Conservation (phyloP, 2,113 vertebrate genomes). For the Cercocebus atys region DNA sequence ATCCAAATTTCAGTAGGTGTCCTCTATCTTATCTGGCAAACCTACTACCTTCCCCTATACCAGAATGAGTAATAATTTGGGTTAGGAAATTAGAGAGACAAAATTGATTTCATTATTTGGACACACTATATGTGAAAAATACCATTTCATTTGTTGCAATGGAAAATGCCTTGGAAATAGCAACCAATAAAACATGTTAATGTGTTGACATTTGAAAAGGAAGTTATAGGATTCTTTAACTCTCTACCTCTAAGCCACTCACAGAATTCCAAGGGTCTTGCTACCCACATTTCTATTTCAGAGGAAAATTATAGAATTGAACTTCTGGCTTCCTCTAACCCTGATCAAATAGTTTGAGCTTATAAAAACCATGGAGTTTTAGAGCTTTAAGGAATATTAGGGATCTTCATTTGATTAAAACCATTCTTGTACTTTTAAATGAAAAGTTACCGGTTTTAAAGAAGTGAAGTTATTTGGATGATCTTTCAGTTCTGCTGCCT, state of each 20-base stretch:
- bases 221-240: not conserved
- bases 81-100: not conserved
- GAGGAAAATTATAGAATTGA: not conserved
- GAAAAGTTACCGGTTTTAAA: constrained; percentile 36
- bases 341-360: constrained; percentile 52
- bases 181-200: not conserved
- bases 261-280: not conserved
- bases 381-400: constrained; percentile 55
- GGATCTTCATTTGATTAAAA: constrained; percentile 76
- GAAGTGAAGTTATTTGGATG: constrained; percentile 63
- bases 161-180: not conserved
- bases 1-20: not conserved
- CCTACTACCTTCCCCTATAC: not conserved
- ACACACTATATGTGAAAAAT: not conserved
- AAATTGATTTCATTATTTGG: not conserved
- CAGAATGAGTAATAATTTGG: constrained; percentile 2
- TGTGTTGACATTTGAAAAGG: not conserved
- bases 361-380: constrained; percentile 27
- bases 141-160: not conserved
- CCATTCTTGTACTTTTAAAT: constrained; percentile 71
- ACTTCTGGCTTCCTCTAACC: constrained; percentile 40
- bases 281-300: not conserved
- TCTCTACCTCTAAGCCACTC: not conserved
- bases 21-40: not conserved
- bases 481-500: constrained; percentile 73